A percentile compares a stretch with the other conserved stretches of the same genome.
Evolutionary conservation across 2,113 vertebrate genomes (phyloP).

Genomic region (Engystomops pustulosus): DNA sequence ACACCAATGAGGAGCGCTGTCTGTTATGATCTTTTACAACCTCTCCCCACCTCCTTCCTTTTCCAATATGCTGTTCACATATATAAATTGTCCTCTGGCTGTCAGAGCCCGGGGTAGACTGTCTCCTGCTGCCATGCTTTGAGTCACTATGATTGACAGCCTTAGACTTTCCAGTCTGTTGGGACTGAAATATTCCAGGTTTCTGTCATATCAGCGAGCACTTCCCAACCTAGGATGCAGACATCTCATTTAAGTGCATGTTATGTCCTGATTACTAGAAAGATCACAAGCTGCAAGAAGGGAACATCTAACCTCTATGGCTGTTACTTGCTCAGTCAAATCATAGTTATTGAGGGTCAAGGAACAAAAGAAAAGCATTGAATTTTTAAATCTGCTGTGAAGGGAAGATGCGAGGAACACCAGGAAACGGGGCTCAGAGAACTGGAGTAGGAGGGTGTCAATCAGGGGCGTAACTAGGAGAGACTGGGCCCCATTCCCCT

Average conservation of each 20-base stretch:
- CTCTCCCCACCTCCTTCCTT: background rate
- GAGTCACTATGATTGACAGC: slow-evolving; percentile 24
- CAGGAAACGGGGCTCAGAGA: no score
- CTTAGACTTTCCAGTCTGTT: background rate
- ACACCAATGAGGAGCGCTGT: background rate
- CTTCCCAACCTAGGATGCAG: slow-evolving; percentile 6
- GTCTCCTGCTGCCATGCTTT: slow-evolving; percentile 1
- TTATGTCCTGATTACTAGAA: slow-evolving; percentile 2
- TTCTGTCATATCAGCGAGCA: background rate
- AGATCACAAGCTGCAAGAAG: background rate
- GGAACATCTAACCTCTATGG: background rate
- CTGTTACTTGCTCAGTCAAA: background rate
- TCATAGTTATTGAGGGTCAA: background rate
- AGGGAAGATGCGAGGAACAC: no score
- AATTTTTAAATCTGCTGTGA: no score
- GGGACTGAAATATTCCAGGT: slow-evolving; percentile 12
- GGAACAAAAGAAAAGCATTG: no score
- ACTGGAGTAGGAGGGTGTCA: no score
- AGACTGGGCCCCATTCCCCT: no score
- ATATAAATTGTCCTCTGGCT: background rate
- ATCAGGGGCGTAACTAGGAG: no score
- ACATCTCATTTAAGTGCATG: slow-evolving; percentile 4
- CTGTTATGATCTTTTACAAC: background rate
- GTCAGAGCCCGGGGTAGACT: background rate
- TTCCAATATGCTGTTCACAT: background rate